A percentile compares a stretch with the other conserved stretches of the same genome.
phyloP scores from a whole-genome alignment of 35 echinoderm and acorn worm genomes.

The Ptychodera flava region DNA sequence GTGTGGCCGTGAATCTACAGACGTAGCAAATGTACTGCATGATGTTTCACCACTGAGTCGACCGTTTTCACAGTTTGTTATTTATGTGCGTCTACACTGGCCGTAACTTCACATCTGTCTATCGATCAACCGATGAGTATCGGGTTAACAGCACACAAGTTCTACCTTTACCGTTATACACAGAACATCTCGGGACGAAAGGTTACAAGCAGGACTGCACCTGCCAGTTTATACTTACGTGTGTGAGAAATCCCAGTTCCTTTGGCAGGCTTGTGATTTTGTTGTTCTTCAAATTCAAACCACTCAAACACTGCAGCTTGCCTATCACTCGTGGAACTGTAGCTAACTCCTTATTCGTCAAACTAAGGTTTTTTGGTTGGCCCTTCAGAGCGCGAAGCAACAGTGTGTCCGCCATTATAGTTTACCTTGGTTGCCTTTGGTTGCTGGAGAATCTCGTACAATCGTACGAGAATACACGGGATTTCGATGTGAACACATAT shows the following conservation, averaged over 20 bases:
- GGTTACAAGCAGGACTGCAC: no score
- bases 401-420: constrained; percentile 67
- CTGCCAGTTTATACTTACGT: constrained; percentile 39
- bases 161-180: no score
- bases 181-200: no score
- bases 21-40: no score
- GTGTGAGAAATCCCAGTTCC: constrained; percentile 49
- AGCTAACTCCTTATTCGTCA: constrained; percentile 52
- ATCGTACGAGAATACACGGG: neutral
- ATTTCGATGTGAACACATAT: no score
- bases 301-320: constrained; percentile 52
- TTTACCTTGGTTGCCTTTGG: constrained; percentile 5
- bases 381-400: constrained; percentile 80
- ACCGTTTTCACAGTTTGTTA: no score
- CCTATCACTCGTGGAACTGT: constrained; percentile 53
- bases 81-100: no score
- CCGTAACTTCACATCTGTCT: no score
- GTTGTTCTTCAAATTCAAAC: constrained; percentile 72
- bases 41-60: no score
- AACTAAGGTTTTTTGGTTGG: constrained; percentile 69
- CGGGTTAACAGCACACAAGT: no score
- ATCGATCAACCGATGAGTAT: no score
- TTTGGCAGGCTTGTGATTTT: constrained; percentile 49
- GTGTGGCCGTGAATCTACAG: no score
- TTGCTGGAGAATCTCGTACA: neutral